Evolutionary conservation across 2,113 vertebrate species (phyloP).

Genomic region (Ameiurus melas): DNA sequence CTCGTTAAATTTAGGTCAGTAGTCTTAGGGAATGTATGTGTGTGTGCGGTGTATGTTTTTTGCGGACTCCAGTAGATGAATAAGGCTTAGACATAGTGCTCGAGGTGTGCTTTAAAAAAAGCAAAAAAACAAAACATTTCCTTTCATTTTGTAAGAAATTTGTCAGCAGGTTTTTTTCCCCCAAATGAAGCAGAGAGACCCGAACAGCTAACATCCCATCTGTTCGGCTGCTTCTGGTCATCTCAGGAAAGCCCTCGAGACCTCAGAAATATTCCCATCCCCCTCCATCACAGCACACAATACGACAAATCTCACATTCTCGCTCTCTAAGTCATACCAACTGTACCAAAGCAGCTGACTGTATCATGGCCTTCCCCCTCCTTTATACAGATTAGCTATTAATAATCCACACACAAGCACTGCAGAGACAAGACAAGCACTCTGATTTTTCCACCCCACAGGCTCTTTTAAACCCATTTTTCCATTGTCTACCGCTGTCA

Average conservation of each 20-base stretch:
- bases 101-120: background rate
- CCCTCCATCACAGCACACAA: conserved; percentile 14
- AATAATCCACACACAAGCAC: conserved; percentile 48
- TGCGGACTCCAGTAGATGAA: background rate
- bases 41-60: background rate
- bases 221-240: conserved; percentile 25
- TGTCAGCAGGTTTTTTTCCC: background rate
- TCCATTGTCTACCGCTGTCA: background rate
- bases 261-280: background rate
- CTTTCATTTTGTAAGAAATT: background rate
- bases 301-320: conserved; percentile 40
- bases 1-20: conserved; percentile 6
- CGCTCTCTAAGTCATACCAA: conserved; percentile 42
- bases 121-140: background rate
- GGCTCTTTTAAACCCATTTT: background rate
- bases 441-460: background rate
- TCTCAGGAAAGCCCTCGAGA: conserved; percentile 15
- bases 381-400: conserved; percentile 54
- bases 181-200: background rate
- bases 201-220: conserved; percentile 21
- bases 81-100: background rate
- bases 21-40: background rate
- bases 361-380: conserved; percentile 42
- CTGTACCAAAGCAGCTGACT: conserved; percentile 47
- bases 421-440: background rate